Evolutionary conservation across 2,888 invertebrate species (phyloP).

Genomic region (Hypercompe scribonia): DNA sequence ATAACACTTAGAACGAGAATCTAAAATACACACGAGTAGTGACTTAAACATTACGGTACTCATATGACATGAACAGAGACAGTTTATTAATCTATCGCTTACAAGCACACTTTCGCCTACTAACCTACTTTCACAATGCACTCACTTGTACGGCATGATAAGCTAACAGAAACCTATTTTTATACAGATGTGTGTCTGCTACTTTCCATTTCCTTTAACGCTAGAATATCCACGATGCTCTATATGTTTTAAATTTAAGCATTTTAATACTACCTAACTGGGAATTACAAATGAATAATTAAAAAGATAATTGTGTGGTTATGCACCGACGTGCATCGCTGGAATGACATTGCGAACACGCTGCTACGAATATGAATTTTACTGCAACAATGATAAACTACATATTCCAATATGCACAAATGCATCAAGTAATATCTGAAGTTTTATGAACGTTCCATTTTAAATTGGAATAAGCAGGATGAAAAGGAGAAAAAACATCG

Average conservation of each 20-base stretch:
- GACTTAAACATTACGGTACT: constrained; percentile 37
- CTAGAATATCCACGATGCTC: constrained; percentile 21
- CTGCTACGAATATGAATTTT: constrained; percentile 44
- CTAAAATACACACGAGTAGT: not conserved
- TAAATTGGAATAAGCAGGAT: constrained; percentile 73
- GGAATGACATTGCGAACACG: constrained; percentile 35
- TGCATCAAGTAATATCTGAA: constrained; percentile 57
- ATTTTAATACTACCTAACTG: constrained; percentile 45
- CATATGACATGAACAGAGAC: constrained; percentile 33
- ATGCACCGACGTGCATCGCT: constrained; percentile 42
- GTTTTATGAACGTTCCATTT: constrained; percentile 69
- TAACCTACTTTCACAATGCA: constrained; percentile 43
- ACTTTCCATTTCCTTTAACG: constrained; percentile 33
- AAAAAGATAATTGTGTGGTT: constrained; percentile 51
- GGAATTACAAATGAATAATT: constrained; percentile 53
- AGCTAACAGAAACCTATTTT: constrained; percentile 43
- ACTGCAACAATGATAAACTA: constrained; percentile 39
- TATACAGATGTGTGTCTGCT: constrained; percentile 12
- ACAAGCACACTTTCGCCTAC: constrained; percentile 43
- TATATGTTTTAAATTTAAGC: constrained; percentile 36
- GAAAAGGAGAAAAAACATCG: constrained; percentile 67
- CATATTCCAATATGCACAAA: constrained; percentile 32
- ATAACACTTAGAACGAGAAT: not conserved
- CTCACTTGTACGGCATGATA: constrained; percentile 46
- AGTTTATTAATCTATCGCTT: constrained; percentile 52